A percentile compares a stretch with the other conserved stretches of the same genome.
These are phyloP conservation scores for Festucalex cinctus DNA, from an alignment of 2,113 vertebrate genomes.

Conservation along the genomic window DNA sequence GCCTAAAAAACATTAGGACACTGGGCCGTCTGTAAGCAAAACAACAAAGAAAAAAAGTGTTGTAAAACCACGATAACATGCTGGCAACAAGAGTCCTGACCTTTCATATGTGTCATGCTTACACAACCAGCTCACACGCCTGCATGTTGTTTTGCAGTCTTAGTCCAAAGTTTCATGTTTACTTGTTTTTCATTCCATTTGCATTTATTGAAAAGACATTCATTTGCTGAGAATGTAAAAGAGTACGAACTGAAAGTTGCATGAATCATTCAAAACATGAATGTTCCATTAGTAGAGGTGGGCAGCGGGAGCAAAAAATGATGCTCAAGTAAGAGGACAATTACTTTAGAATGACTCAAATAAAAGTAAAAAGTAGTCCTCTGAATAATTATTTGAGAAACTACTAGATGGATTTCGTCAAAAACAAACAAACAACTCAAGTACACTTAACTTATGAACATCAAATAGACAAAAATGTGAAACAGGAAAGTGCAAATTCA, in stretches of 20 bases:
- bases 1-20: constrained; percentile 13
- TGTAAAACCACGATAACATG: constrained; percentile 3
- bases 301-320: not conserved
- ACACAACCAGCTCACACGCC: constrained; percentile 3
- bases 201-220: not conserved
- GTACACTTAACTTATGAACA: too few relatives aligned
- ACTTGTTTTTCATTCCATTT: not conserved
- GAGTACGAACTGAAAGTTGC: not conserved
- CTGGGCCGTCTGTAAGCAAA: not conserved
- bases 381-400: too few relatives aligned
- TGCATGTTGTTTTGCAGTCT: constrained; percentile 14
- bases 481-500: too few relatives aligned
- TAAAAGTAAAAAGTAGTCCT: too few relatives aligned
- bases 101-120: constrained; percentile 24
- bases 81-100: constrained; percentile 23
- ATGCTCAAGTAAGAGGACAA: not conserved
- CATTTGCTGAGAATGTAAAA: not conserved
- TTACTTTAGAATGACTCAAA: not conserved
- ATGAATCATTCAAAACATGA: not conserved
- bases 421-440: too few relatives aligned
- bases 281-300: not conserved
- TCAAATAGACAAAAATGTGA: too few relatives aligned
- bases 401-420: too few relatives aligned
- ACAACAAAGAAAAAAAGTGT: not conserved
- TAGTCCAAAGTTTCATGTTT: not conserved